These are phyloP conservation scores for Pseudorhiza aurosa DNA, from an alignment of 30 jellyfish, hydroid and myxozoan genomes.

Conservation along the genomic window DNA sequence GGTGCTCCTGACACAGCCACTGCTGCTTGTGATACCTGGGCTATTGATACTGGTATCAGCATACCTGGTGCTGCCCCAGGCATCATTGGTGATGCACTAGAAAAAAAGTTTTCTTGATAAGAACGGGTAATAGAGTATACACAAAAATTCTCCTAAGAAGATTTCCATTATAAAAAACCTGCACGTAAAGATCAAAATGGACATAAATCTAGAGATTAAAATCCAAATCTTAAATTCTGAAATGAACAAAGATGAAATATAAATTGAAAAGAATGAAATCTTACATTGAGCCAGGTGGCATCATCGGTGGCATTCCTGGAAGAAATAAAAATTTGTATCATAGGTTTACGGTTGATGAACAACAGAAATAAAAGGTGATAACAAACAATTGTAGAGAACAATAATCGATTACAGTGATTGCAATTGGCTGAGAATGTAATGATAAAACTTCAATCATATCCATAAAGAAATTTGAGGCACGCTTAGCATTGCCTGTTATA, in stretches of 20 bases:
- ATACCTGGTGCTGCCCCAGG: constrained; percentile 46
- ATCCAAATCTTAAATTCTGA: not conserved
- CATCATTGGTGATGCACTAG: constrained; percentile 52
- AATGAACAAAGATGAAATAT: not conserved
- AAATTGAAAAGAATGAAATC: too few relatives aligned
- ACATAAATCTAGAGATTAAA: not conserved
- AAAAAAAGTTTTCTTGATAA: not conserved
- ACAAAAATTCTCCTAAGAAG: not conserved
- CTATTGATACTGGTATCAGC: constrained; percentile 29
- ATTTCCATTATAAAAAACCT: not conserved
- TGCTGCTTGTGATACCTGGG: constrained; percentile 16
- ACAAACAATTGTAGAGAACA: too few relatives aligned
- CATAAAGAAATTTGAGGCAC: too few relatives aligned
- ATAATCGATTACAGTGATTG: too few relatives aligned
- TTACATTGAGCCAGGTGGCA: constrained; percentile 80
- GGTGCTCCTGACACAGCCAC: constrained; percentile 51
- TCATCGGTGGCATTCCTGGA: constrained; percentile 92
- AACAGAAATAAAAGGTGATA: too few relatives aligned
- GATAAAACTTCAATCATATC: too few relatives aligned
- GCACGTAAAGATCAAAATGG: not conserved
- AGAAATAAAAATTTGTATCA: too few relatives aligned
- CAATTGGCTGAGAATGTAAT: too few relatives aligned
- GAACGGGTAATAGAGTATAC: not conserved
- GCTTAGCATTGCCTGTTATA: too few relatives aligned
- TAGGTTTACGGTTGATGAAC: too few relatives aligned